phyloP scores from a whole-genome alignment of 23 tunicate species.

The Ciona savignyi region DNA sequence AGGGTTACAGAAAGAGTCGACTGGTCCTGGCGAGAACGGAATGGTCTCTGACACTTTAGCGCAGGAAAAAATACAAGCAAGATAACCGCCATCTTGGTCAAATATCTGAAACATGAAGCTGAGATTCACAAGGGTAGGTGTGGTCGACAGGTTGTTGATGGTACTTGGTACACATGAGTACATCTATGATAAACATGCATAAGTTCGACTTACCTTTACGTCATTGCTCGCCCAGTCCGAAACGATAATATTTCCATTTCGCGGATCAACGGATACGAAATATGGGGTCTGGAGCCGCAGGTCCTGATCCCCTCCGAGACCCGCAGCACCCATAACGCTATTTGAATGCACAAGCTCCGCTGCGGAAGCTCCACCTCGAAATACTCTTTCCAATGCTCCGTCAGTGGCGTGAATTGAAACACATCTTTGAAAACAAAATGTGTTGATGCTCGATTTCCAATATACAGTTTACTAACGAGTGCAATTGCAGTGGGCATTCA shows the following conservation, averaged over 20 bases:
- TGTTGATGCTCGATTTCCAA: too few species aligned
- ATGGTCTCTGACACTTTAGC: not conserved
- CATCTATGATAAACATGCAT: too few species aligned
- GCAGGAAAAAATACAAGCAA: slow-evolving; percentile 21
- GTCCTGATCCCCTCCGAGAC: not conserved
- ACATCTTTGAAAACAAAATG: slow-evolving; percentile 13
- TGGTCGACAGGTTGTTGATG: too few species aligned
- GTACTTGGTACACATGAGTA: too few species aligned
- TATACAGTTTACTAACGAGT: too few species aligned
- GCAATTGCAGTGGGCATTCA: too few species aligned
- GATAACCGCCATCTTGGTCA: slow-evolving; percentile 28
- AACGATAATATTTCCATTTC: slow-evolving; percentile 38
- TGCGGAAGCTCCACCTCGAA: slow-evolving; percentile 15
- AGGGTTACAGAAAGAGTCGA: slow-evolving; percentile 19
- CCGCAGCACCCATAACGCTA: slow-evolving; percentile 1
- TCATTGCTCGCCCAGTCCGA: slow-evolving; percentile 56
- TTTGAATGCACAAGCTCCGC: not conserved
- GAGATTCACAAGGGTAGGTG: too few species aligned
- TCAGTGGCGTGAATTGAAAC: slow-evolving; percentile 30
- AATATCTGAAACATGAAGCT: slow-evolving; percentile 14
- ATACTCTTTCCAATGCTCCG: slow-evolving; percentile 33
- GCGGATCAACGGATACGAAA: slow-evolving; percentile 33
- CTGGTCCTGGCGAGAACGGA: slow-evolving; percentile 19
- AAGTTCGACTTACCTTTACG: slow-evolving; percentile 44
- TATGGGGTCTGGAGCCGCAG: slow-evolving; percentile 29